Base-by-base conservation (phyloP, 1,140 invertebrate genomes). In the Drosophila subpulchrella region DNA sequence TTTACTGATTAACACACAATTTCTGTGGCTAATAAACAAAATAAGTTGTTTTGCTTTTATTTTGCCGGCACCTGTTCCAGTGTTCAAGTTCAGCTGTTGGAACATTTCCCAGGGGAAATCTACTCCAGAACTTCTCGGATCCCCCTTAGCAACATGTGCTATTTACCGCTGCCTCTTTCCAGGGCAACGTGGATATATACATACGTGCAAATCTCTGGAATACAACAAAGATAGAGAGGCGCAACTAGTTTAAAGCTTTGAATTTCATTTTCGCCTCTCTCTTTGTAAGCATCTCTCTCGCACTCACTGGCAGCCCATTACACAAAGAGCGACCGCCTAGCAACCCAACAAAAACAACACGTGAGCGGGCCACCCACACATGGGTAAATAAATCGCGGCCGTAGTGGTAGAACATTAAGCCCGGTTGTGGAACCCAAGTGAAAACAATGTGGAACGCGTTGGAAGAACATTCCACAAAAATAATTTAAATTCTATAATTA, bases 171-270 rank as follows among this genome's bases (percentile, higher is more conserved):
- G 57, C 54, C 47, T 74, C 62, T 51, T 62, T 60, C 50, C 62
- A 62, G 53, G 30, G 30, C 66, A 53, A 63, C 54, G 65, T 75
- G 60, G 61, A 66, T 47, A 50, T 59, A 48, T 54, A 50, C 27
- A 46, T 51, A 48, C 53, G 38, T 38, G 17, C 48, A 38, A 53
- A 60, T 41, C 30, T 24, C 39, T 20, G 41, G 30, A 51, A 74
- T 56, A 41, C 38, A 66, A 55, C 13, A 54, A 51, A 34, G 24
- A n/a, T 34, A 34, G 27, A 63, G 46, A 66, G 50, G 78, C 68
- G 81, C 81, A 85, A 85, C 81, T 85, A 85, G 81, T 85, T 85
- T 85, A 71, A 86, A 72, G 67, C 82, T 85, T 85, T 61, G 67
- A 63, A 57, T 63, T 57, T 42, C 51, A 56, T 30, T 44, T 44